These are phyloP conservation scores for Polypedilum vanderplanki DNA, from an alignment of 1,140 invertebrate genomes.

Conservation along the genomic window DNA sequence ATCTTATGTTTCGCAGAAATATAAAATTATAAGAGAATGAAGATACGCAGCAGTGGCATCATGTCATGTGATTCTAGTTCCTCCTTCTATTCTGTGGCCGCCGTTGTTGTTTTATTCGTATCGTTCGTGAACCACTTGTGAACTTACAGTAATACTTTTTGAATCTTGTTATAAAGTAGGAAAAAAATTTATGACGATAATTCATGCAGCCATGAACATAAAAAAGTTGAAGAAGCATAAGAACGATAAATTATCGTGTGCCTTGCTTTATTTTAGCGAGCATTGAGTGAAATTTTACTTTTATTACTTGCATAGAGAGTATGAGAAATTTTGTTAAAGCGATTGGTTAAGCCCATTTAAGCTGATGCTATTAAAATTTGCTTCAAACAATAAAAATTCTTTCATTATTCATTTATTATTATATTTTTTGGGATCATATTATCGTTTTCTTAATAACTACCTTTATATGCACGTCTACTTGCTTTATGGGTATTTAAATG, in stretches of 20 bases:
- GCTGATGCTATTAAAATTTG: not conserved
- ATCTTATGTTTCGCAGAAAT: not conserved
- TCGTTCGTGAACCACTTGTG: constrained; percentile 22
- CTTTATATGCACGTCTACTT: not conserved
- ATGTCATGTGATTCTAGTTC: not conserved
- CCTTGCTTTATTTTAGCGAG: not conserved
- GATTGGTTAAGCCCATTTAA: constrained; percentile 23
- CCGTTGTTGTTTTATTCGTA: not conserved
- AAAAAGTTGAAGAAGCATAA: constrained; percentile 18
- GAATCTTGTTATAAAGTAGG: constrained; percentile 27
- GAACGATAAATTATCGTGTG: constrained; percentile 23
- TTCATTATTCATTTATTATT: not conserved
- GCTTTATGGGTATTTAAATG: not conserved
- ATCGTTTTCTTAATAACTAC: constrained; percentile 24
- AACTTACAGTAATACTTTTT: constrained; percentile 23
- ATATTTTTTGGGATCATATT: constrained; percentile 11
- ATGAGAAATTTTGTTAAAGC: too few relatives aligned
- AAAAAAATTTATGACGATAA: constrained; percentile 22
- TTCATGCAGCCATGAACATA: not conserved
- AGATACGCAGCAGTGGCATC: not conserved
- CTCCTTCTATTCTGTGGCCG: not conserved
- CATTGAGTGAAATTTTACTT: constrained; percentile 11
- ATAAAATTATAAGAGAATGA: not conserved
- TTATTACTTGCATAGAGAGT: constrained; percentile 4
- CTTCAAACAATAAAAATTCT: not conserved